Evolutionary conservation across 2,888 invertebrate species (phyloP).

Genomic region (Agrochola litura): DNA sequence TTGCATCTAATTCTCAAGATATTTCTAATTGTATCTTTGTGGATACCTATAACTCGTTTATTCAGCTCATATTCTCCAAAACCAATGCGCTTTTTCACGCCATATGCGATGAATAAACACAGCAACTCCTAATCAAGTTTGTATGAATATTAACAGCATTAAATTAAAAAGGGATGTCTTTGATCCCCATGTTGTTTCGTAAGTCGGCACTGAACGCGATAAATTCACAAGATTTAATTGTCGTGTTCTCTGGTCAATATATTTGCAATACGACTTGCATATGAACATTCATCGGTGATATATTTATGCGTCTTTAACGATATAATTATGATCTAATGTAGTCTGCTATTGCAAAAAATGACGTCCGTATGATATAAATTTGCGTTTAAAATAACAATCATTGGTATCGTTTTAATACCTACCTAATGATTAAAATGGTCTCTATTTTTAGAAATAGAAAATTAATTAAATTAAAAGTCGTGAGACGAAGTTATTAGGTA

Average conservation of each 20-base stretch:
- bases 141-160: constrained; percentile 60
- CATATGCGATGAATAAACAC: constrained; percentile 51
- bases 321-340: constrained; percentile 60
- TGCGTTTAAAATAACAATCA: constrained; percentile 33
- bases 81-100: constrained; percentile 22
- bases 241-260: constrained; percentile 72
- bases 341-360: constrained; percentile 51
- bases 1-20: constrained; percentile 30
- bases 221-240: constrained; percentile 78
- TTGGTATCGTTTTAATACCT: constrained; percentile 17
- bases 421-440: neutral
- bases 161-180: constrained; percentile 73
- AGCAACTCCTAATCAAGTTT: constrained; percentile 58
- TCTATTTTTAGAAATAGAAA: constrained; percentile 1
- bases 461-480: neutral
- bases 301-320: constrained; percentile 65
- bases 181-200: constrained; percentile 76
- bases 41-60: neutral
- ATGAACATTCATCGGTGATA: constrained; percentile 70
- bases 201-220: constrained; percentile 67
- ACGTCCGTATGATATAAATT: constrained; percentile 35
- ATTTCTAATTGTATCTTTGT: constrained; percentile 16
- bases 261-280: constrained; percentile 74
- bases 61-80: constrained; percentile 8
- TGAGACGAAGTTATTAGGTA: neutral